Percentiles rank a stretch among this genome's conserved stretches.
These are phyloP conservation scores for Alligator sinensis DNA, from an alignment of 2,113 vertebrate species.

Conservation along the genomic window DNA sequence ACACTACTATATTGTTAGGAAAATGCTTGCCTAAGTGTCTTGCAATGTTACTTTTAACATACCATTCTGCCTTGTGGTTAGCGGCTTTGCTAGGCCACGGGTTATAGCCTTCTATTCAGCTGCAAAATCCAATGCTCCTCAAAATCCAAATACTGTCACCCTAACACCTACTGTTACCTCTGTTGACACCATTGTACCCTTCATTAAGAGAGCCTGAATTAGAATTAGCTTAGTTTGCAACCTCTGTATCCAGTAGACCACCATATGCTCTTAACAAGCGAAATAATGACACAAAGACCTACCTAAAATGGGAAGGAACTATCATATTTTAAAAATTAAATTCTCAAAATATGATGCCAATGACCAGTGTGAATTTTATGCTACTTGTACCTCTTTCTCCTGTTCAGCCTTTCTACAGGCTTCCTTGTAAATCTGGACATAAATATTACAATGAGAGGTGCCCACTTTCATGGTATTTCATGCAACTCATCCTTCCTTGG, in stretches of 20 bases:
- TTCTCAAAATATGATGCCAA: neutral
- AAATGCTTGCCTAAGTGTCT: too few species aligned
- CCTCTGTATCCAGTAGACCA: neutral
- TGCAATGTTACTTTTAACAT: too few species aligned
- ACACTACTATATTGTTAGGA: too few species aligned
- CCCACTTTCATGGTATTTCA: neutral
- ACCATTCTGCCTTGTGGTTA: too few species aligned
- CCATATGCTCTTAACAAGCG: neutral
- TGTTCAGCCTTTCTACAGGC: neutral
- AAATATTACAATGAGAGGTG: neutral
- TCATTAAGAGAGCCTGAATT: neutral
- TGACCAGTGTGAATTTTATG: neutral
- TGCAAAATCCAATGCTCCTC: too few species aligned
- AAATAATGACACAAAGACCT: neutral
- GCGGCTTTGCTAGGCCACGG: too few species aligned
- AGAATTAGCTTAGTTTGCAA: neutral
- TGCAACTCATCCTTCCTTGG: too few species aligned
- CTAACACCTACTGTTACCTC: neutral
- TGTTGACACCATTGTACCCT: neutral
- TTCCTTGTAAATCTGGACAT: neutral
- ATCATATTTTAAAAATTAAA: neutral
- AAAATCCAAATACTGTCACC: too few species aligned
- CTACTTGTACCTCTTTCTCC: neutral
- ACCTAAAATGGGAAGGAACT: neutral
- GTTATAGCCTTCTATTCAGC: too few species aligned